Base-by-base conservation (phyloP, 2,797 vertebrate species). In the Pipistrellus kuhlii region DNA sequence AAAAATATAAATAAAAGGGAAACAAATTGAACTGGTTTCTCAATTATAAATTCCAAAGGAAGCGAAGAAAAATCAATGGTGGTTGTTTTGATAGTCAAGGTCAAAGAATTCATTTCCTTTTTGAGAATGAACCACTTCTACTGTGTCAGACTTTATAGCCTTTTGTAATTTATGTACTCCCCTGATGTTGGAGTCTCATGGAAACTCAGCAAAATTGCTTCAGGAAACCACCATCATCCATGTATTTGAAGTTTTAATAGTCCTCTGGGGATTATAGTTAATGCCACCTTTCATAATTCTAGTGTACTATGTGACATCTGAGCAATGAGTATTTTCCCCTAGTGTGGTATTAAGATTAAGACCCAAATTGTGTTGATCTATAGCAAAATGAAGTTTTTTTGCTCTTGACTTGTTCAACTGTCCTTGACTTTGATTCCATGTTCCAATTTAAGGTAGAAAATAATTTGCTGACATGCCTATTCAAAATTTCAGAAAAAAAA, bases 51-150 rank as follows among this genome's bases (percentile, higher is more conserved):
- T 41, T 88, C 21, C 14, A 85, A 88, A 94, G n/a, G 41, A 83
- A 93, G 69, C 10, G 0, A 66, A 71, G 78, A 89, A 81, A 89
- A 87, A 93, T 81, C 35, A 64, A 2, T 89, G 55, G 14, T 51
- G 13, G 30, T 85, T 85, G 46, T 94, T 92, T 93, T 88, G 85
- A 72, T 78, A 94, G 94, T 96, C 66, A 94, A 90, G 81, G 84
- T 95, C 55, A 94, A 87, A 93, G 59, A 94, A 94, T 88, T 91
- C 13, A 80, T 91, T 91, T 96, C 57, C 62, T 41, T 97, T 90
- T 88, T 62, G 59, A 76, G 64, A 94, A 59, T 9, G 44, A 93
- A 72, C 91, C 41, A 64, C 57, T 93, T 94, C 91, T 57, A 91
- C 73, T 87, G 14, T 75, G 41, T 88, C 93, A 95, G 87, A 82